Percentiles rank a stretch among this genome's conserved stretches.
phyloP scores from a whole-genome alignment of 2,888 invertebrate species.

The Pheosia gnoma region DNA sequence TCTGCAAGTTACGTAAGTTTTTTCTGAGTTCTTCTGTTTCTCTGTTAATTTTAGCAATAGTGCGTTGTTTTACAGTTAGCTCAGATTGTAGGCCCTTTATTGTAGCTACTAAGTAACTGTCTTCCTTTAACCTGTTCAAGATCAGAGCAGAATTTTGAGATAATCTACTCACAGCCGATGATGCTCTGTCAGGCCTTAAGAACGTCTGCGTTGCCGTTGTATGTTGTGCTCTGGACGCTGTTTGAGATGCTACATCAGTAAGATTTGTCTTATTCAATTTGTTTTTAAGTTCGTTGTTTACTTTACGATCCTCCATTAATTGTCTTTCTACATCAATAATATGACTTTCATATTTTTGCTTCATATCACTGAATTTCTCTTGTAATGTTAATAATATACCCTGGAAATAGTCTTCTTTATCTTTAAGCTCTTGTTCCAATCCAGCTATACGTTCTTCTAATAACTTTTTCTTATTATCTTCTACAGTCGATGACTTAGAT shows the following conservation, averaged over 20 bases:
- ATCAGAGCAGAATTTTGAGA: conserved; percentile 82
- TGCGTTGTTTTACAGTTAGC: conserved; percentile 89
- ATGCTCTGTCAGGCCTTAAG: conserved; percentile 66
- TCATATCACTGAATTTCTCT: conserved; percentile 90
- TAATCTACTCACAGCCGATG: conserved; percentile 78
- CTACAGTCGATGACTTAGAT: conserved; percentile 81
- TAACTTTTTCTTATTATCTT: conserved; percentile 84
- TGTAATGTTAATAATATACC: conserved; percentile 89
- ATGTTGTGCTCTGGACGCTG: conserved; percentile 60
- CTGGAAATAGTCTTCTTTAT: conserved; percentile 88
- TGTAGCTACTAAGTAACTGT: conserved; percentile 90
- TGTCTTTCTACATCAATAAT: conserved; percentile 90
- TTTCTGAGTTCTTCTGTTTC: conserved; percentile 91
- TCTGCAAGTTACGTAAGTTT: conserved; percentile 89
- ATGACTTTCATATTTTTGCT: conserved; percentile 89
- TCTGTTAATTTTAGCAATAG: conserved; percentile 87
- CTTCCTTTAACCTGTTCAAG: conserved; percentile 85
- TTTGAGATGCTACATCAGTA: conserved; percentile 75
- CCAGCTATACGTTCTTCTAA: conserved; percentile 89
- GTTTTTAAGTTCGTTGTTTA: conserved; percentile 80
- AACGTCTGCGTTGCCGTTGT: conserved; percentile 66
- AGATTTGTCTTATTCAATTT: conserved; percentile 73
- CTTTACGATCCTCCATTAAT: conserved; percentile 75
- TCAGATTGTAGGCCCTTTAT: conserved; percentile 91
- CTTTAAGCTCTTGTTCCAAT: conserved; percentile 88